These are phyloP conservation scores for Diaperis boleti DNA, from an alignment of 2,888 invertebrate species.

Conservation along the genomic window DNA sequence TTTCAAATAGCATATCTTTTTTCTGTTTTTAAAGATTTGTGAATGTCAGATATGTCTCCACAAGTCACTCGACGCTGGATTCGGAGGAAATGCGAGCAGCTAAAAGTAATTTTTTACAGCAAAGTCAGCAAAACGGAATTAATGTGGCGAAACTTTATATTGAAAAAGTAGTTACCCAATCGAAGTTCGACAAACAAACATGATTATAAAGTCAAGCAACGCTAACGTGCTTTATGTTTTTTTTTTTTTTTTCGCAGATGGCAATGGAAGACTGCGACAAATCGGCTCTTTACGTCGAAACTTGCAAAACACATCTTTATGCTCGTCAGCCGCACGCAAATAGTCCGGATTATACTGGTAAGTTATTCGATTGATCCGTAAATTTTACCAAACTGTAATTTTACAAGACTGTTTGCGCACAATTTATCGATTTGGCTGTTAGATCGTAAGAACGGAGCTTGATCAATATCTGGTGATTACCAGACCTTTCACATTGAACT, in stretches of 20 bases:
- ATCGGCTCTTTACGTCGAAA: conserved; percentile 60
- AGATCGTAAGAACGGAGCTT: background rate
- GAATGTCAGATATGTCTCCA: conserved; percentile 9
- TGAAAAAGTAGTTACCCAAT: conserved; percentile 31
- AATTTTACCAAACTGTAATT: background rate
- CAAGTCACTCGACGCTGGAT: background rate
- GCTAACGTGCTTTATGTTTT: conserved; percentile 33
- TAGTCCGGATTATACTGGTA: conserved; percentile 73
- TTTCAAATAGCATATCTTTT: background rate
- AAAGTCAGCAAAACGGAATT: conserved; percentile 32
- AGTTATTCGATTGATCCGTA: conserved; percentile 41
- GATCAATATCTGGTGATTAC: too few species aligned
- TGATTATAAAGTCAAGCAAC: conserved; percentile 37
- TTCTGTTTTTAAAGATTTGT: background rate
- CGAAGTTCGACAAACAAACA: conserved; percentile 39
- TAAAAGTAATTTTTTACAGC: conserved; percentile 30
- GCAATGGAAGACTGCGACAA: conserved; percentile 60
- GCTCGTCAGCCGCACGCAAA: conserved; percentile 64
- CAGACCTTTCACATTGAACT: too few species aligned
- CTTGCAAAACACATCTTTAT: conserved; percentile 59
- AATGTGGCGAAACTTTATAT: conserved; percentile 33
- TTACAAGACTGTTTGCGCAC: too few species aligned
- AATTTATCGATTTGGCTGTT: background rate
- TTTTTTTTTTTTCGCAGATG: conserved; percentile 46
- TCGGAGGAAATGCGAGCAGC: conserved; percentile 1